Evolutionary conservation across 2,113 vertebrate species (phyloP).

Genomic region (Osmerus mordax): DNA sequence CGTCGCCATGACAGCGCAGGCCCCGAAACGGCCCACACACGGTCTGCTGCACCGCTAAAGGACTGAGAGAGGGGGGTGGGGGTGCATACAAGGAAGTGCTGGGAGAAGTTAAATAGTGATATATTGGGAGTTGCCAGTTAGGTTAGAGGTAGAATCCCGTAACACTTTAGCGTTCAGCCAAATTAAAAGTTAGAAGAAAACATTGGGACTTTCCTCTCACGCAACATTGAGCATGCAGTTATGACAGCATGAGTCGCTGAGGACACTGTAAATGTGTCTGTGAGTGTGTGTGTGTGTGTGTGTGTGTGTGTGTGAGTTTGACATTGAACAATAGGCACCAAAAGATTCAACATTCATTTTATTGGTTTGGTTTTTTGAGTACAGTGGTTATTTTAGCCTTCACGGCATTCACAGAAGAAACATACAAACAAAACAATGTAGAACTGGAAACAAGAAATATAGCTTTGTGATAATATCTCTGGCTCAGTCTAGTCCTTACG

Average conservation of each 20-base stretch:
- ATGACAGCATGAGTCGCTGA: not conserved
- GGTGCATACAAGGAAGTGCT: slow-evolving; percentile 21
- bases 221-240: not conserved
- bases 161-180: no score
- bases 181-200: no score
- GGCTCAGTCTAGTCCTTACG: slow-evolving; percentile 80
- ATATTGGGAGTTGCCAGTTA: no score
- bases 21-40: slow-evolving; percentile 56
- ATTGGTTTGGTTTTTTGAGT: slow-evolving; percentile 77
- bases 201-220: no score
- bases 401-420: slow-evolving; percentile 71
- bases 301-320: not conserved
- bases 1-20: slow-evolving; percentile 64
- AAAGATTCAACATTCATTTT: slow-evolving; percentile 70
- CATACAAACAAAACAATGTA: slow-evolving; percentile 55
- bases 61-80: slow-evolving; percentile 21
- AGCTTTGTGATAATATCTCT: slow-evolving; percentile 73
- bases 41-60: slow-evolving; percentile 64
- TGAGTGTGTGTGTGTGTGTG: not conserved
- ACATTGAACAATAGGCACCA: not conserved
- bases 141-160: no score
- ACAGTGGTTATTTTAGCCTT: slow-evolving; percentile 79
- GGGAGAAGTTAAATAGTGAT: slow-evolving; percentile 14
- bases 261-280: not conserved
- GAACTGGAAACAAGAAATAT: slow-evolving; percentile 69